Conservation (phyloP, 2,113 vertebrate species). For the Salvelinus fontinalis region DNA sequence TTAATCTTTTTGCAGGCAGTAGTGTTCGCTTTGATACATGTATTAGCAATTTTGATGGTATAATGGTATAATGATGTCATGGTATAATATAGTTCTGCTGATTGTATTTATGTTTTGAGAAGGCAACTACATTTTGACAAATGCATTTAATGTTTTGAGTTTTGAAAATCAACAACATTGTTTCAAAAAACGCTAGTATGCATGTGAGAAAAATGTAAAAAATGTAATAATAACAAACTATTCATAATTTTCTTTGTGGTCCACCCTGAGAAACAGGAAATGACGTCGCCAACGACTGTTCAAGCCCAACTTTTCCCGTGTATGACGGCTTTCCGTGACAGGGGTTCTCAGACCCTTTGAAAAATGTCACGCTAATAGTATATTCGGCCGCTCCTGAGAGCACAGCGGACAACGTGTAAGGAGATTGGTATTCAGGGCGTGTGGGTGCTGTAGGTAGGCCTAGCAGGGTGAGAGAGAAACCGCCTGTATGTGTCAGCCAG, state of each 20-base stretch:
- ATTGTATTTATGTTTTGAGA: too few species aligned
- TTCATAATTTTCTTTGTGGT: constrained; percentile 61
- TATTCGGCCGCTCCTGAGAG: constrained; percentile 61
- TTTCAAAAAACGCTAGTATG: too few species aligned
- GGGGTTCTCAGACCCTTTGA: constrained; percentile 63
- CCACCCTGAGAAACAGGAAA: constrained; percentile 55
- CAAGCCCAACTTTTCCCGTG: constrained; percentile 59
- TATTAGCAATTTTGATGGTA: too few species aligned
- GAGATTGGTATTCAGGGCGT: constrained; percentile 8
- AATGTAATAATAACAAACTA: constrained; percentile 35
- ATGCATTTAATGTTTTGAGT: too few species aligned
- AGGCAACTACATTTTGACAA: too few species aligned
- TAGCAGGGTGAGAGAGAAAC: not conserved
- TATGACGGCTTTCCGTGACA: constrained; percentile 42
- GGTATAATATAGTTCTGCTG: too few species aligned
- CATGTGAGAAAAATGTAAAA: constrained; percentile 16
- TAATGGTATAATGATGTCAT: too few species aligned
- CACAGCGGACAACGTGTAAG: constrained; percentile 41
- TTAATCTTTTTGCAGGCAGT: too few species aligned
- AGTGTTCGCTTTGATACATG: too few species aligned
- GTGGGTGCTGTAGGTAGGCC: not conserved
- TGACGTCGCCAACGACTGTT: constrained; percentile 66
- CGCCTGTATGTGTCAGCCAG: too few species aligned
- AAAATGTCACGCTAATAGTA: constrained; percentile 67
- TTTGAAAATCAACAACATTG: too few species aligned